These are phyloP conservation scores for Tilapia sparmanii DNA, from an alignment of 2,113 vertebrate genomes.

Conservation along the genomic window DNA sequence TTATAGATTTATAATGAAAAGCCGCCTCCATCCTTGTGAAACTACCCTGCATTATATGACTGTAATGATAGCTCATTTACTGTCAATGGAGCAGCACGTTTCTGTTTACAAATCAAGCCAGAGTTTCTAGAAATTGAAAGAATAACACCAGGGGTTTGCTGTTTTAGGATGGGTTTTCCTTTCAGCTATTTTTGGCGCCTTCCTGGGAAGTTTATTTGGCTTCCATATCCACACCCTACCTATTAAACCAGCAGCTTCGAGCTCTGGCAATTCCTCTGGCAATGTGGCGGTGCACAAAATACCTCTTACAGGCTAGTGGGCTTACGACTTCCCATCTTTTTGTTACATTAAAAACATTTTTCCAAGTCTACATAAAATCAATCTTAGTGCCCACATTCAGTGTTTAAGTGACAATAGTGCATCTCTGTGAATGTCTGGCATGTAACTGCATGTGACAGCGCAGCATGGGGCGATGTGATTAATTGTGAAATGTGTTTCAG, in stretches of 20 bases:
- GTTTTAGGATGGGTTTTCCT: constrained; percentile 39
- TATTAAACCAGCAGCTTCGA: constrained; percentile 31
- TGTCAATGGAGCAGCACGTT: background rate
- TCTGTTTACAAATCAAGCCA: background rate
- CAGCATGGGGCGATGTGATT: constrained; percentile 47
- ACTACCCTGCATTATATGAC: background rate
- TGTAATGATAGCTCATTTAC: background rate
- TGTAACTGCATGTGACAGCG: constrained; percentile 56
- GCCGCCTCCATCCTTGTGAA: background rate
- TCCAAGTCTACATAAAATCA: background rate
- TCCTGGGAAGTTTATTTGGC: constrained; percentile 48
- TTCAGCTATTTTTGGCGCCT: constrained; percentile 31
- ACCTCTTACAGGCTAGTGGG: background rate
- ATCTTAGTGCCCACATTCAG: constrained; percentile 5
- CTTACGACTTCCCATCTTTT: background rate
- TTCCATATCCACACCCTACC: constrained; percentile 40
- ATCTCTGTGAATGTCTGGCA: constrained; percentile 43
- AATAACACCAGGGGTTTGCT: constrained; percentile 25
- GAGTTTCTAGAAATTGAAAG: background rate
- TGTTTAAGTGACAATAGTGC: constrained; percentile 26
- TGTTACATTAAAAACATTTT: background rate
- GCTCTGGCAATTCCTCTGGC: background rate
- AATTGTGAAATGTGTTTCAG: constrained; percentile 57
- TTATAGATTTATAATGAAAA: background rate
- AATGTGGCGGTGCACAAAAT: background rate